phyloP scores from a whole-genome alignment of 2,113 vertebrate genomes.

The Rhea pennata region DNA sequence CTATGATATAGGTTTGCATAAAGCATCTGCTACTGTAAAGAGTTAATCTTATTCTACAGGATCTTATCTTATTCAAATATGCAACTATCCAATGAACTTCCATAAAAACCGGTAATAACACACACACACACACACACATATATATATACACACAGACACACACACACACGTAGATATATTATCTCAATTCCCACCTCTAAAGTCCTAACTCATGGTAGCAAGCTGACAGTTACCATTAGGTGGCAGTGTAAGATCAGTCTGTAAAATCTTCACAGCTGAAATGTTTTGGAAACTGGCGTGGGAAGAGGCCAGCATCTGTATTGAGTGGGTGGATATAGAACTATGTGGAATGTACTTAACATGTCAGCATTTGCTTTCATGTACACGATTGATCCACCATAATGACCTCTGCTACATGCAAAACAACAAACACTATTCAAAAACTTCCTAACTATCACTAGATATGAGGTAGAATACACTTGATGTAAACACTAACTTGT shows the following conservation, averaged over 20 bases:
- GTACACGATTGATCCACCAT: conserved; percentile 70
- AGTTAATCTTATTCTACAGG: background rate
- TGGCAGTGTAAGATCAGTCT: conserved; percentile 76
- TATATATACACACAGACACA: too few species aligned
- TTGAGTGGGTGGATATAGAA: conserved; percentile 55
- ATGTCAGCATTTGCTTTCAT: conserved; percentile 55
- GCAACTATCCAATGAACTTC: background rate
- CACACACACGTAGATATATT: too few species aligned
- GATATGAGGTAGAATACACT: background rate
- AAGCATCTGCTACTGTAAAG: background rate
- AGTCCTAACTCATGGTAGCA: background rate
- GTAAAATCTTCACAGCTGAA: background rate
- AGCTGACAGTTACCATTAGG: conserved; percentile 74
- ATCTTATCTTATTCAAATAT: background rate
- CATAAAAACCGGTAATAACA: background rate
- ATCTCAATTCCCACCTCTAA: too few species aligned
- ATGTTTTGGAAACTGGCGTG: background rate
- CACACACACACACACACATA: too few species aligned
- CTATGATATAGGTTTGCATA: background rate
- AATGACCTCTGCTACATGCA: conserved; percentile 72
- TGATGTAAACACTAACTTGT: background rate
- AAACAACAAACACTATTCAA: conserved; percentile 10
- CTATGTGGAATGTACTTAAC: conserved; percentile 54
- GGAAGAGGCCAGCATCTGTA: conserved; percentile 28
- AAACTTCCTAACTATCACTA: background rate